A percentile compares a stretch with the other conserved stretches of the same genome.
These are phyloP conservation scores for Eunapius fragilis DNA, from an alignment of 37 sponge, comb jelly and placozoan species.

Conservation along the genomic window DNA sequence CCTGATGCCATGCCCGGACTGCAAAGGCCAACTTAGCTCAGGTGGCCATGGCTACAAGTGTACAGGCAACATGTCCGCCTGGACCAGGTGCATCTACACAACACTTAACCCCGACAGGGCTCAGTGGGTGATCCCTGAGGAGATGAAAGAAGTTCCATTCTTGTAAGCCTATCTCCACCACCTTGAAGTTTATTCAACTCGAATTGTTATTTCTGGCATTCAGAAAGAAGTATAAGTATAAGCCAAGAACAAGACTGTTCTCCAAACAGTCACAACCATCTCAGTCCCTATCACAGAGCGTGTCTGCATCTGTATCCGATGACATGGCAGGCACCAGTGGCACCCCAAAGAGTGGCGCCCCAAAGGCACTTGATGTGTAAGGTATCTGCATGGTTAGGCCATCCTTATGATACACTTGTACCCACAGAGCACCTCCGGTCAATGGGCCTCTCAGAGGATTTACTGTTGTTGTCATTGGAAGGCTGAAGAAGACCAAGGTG, in stretches of 20 bases:
- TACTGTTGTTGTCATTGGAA: slow-evolving; percentile 71
- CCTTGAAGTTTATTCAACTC: not conserved
- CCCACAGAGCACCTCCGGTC: not conserved
- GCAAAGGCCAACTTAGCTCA: slow-evolving; percentile 72
- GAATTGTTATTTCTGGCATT: not conserved
- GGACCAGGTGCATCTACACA: slow-evolving; percentile 87
- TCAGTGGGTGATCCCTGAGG: slow-evolving; percentile 76
- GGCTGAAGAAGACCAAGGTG: slow-evolving; percentile 57
- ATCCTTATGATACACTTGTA: not conserved
- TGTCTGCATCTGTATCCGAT: not conserved
- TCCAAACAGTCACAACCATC: slow-evolving; percentile 31
- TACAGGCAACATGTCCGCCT: slow-evolving; percentile 89
- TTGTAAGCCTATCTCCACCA: slow-evolving; percentile 31
- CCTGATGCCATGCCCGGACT: slow-evolving; percentile 67
- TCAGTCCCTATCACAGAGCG: not conserved
- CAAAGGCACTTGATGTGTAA: not conserved
- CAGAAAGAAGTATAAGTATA: slow-evolving; percentile 70
- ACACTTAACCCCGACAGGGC: slow-evolving; percentile 67
- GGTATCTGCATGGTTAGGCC: not conserved
- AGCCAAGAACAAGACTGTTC: slow-evolving; percentile 45
- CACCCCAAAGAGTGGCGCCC: slow-evolving; percentile 27
- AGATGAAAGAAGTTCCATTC: slow-evolving; percentile 47
- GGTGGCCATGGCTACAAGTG: slow-evolving; percentile 74
- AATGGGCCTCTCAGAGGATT: slow-evolving; percentile 64
- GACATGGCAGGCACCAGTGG: slow-evolving; percentile 26